phyloP scores from a whole-genome alignment of 2,113 vertebrate genomes.

The Hypocryptadius cinnamomeus region DNA sequence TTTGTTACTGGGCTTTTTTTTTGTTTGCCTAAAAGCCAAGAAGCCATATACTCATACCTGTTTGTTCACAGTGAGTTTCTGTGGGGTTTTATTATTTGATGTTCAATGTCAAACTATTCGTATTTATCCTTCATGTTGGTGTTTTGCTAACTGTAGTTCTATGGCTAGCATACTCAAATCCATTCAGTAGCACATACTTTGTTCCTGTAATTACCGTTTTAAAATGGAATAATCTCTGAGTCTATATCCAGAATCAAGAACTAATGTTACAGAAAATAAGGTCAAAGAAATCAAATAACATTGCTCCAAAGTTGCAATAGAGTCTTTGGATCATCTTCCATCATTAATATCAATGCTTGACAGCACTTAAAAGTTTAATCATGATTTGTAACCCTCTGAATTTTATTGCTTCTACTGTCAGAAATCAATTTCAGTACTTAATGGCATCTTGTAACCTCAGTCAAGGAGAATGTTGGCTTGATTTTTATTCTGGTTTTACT shows the following conservation, averaged over 20 bases:
- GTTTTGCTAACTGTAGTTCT: background rate
- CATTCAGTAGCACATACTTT: background rate
- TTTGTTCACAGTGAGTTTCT: background rate
- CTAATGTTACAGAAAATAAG: conserved; percentile 17
- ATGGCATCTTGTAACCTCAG: background rate
- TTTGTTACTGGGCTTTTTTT: background rate
- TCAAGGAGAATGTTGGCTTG: background rate
- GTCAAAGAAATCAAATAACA: background rate
- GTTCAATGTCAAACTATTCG: background rate
- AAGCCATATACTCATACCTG: background rate
- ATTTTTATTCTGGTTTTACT: background rate
- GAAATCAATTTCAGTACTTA: background rate
- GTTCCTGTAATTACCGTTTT: background rate
- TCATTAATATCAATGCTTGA: background rate
- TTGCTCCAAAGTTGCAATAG: background rate
- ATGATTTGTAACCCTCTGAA: background rate
- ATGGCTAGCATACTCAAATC: background rate
- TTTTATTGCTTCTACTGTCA: background rate
- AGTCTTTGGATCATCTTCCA: background rate
- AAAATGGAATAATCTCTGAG: background rate
- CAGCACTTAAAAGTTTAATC: background rate
- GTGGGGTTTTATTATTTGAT: background rate
- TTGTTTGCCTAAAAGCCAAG: background rate
- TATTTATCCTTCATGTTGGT: background rate
- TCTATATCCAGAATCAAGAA: background rate